Evolutionary conservation across 64 coral and sea anemone genomes (phyloP), one percentile per base, ranked within the genome.

Genomic region (Trachythela sp.): DNA sequence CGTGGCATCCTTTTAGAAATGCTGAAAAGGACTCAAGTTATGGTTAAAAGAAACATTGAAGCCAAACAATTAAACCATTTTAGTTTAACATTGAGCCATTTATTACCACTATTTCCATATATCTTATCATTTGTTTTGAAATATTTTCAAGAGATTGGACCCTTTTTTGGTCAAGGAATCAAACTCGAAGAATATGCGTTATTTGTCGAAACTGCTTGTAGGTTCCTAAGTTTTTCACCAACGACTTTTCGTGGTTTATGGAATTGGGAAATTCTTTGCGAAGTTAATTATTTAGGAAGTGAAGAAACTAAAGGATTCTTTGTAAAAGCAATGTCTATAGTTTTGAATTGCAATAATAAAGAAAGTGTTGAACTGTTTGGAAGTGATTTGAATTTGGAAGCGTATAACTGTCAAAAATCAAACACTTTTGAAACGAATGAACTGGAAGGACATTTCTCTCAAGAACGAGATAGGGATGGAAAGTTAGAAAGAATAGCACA

Each of bases 1-100:
- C 10, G 75, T 80, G 75, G 75, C 8, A 39, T 80, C 30, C 30
- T 80, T 36, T 80, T 80, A 22, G 75, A 80, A 80, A 80, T 80
- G 35, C 75, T 80, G 20, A 80, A n/a, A 80, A 35, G 75, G 34
- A 36, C 75, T 29, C 31, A 80, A 39, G 30, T 29, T 80, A 34
- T 80, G 37, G 75, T 80, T 15, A 39, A n/a, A n/a, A n/a, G 33
- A 80, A 18, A 35, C 34, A 80, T 17, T 37, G 32, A 80, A 35
- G 30, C 20, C 30, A 68, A 68, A 68, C 20, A 68, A 68, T 17
- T 0, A 20, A 80, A 37, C 15, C 75, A 80, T 80, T 39, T 80
- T 80, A 80, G 75, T 80, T 35, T 35, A 30, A 80, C 75, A 13
- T 80, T 80, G 75, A 80, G 75, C 33, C 75, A 80, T 35, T 5